Conservation (phyloP, 2,113 vertebrate species). For the Forbesichthys agassizii region DNA sequence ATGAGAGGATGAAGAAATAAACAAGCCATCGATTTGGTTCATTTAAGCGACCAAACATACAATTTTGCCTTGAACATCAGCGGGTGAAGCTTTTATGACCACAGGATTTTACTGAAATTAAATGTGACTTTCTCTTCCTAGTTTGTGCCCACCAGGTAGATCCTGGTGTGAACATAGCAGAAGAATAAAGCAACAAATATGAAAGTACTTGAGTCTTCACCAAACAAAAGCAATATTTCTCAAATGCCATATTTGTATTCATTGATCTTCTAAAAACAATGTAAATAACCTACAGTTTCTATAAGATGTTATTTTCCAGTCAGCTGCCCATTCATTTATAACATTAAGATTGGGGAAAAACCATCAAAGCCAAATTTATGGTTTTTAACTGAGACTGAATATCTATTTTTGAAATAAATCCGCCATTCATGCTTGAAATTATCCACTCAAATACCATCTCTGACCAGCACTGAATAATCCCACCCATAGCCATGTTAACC, state of each 20-base stretch:
- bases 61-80: too few species aligned
- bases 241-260: conserved; percentile 3
- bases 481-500: conserved; percentile 17
- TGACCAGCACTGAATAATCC: conserved; percentile 26
- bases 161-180: neutral
- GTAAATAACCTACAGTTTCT: neutral
- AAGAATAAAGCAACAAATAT: conserved; percentile 16
- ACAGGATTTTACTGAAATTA: too few species aligned
- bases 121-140: neutral
- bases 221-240: neutral
- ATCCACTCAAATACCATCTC: too few species aligned
- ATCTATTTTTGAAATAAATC: neutral
- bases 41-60: too few species aligned
- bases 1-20: too few species aligned
- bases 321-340: neutral
- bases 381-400: too few species aligned
- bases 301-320: neutral
- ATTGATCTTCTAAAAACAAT: too few species aligned
- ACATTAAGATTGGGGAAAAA: neutral
- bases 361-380: too few species aligned
- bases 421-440: neutral
- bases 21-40: too few species aligned
- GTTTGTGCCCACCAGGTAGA: conserved; percentile 31
- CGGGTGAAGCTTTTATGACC: too few species aligned
- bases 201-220: neutral